Conservation (phyloP, 1,140 invertebrate species). For the Atta texana region DNA sequence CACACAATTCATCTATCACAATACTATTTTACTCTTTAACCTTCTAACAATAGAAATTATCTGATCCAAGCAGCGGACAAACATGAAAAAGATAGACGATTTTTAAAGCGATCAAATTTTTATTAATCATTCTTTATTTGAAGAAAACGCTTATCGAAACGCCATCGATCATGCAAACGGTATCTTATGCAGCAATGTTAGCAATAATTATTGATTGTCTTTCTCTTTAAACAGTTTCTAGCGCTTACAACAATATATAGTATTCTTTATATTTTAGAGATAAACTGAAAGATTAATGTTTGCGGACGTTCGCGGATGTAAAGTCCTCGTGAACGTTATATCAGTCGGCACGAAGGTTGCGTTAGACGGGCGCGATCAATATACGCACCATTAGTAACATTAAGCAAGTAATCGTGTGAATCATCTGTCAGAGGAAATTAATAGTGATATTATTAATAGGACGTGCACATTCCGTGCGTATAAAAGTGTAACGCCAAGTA, state of each 20-base stretch:
- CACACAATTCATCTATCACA: conserved; percentile 28
- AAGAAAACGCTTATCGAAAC: neutral
- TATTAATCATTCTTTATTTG: conserved; percentile 25
- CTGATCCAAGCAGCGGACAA: conserved; percentile 12
- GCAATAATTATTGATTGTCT: neutral
- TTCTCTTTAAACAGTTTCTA: neutral
- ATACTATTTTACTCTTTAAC: conserved; percentile 25
- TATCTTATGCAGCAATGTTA: neutral
- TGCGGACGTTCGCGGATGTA: conserved; percentile 4
- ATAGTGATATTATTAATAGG: conserved; percentile 62
- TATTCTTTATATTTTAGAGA: conserved; percentile 7
- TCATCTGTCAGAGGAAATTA: conserved; percentile 58
- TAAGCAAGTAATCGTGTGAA: conserved; percentile 59
- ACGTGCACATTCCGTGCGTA: conserved; percentile 30
- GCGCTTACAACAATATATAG: neutral
- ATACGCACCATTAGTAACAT: conserved; percentile 61
- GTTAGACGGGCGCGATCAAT: conserved; percentile 48
- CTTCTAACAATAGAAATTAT: conserved; percentile 19
- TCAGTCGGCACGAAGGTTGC: conserved; percentile 50
- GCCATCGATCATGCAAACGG: neutral
- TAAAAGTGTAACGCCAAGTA: conserved; percentile 41
- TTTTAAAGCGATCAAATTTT: neutral
- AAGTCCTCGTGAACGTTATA: conserved; percentile 36
- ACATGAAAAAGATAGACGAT: neutral
- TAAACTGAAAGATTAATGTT: conserved; percentile 43